Evolutionary conservation across 1,140 invertebrate genomes (phyloP).

Genomic region (Ladona fulva): DNA sequence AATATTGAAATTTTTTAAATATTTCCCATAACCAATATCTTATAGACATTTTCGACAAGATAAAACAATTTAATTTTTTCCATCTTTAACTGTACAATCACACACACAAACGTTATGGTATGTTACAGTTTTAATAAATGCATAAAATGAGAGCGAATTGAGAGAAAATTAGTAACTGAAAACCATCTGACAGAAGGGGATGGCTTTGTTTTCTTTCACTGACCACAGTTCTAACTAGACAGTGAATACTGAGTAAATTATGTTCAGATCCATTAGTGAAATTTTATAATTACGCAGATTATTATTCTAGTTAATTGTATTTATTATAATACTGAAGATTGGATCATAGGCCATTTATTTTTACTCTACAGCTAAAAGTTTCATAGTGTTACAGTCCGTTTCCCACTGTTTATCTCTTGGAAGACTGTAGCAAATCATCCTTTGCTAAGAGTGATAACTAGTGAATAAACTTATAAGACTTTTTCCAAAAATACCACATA

Average conservation of each 20-base stretch:
- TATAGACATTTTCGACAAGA: background rate
- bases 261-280: too few relatives aligned
- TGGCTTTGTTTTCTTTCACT: background rate
- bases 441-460: too few relatives aligned
- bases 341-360: background rate
- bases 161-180: background rate
- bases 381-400: too few relatives aligned
- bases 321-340: background rate
- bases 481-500: too few relatives aligned
- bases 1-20: background rate
- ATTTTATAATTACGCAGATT: background rate
- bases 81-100: background rate
- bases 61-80: background rate
- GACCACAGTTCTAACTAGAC: background rate
- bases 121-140: conserved; percentile 3
- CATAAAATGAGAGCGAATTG: background rate
- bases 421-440: too few relatives aligned
- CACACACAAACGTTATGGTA: background rate
- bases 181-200: background rate
- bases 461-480: too few relatives aligned
- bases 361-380: background rate
- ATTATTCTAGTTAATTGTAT: background rate
- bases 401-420: too few relatives aligned
- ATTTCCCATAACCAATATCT: background rate
- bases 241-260: too few relatives aligned